These are phyloP conservation scores for Synanthedon andrenaeformis DNA, from an alignment of 2,888 invertebrate genomes.

Conservation along the genomic window DNA sequence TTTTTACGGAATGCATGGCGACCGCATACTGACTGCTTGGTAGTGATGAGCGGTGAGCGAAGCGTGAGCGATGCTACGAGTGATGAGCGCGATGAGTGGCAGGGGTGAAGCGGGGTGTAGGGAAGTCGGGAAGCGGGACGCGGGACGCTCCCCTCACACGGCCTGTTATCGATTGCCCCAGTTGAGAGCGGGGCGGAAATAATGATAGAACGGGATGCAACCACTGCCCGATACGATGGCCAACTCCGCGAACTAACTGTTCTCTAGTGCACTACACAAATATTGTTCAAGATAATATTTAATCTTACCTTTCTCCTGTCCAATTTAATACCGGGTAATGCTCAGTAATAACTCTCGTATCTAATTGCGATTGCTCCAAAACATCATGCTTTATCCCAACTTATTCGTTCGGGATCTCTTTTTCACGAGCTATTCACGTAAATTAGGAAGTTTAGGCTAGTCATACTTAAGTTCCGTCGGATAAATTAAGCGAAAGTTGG, in stretches of 20 bases:
- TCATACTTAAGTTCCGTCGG: conserved; percentile 26
- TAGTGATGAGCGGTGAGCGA: conserved; percentile 19
- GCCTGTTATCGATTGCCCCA: conserved; percentile 74
- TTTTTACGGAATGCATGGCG: background rate
- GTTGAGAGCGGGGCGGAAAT: conserved; percentile 71
- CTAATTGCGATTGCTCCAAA: too few relatives aligned
- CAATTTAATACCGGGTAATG: conserved; percentile 26
- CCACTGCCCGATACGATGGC: conserved; percentile 60
- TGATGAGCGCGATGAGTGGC: conserved; percentile 50
- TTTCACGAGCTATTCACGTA: background rate
- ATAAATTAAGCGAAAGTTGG: conserved; percentile 52
- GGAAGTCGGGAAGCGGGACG: conserved; percentile 17
- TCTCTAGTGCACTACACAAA: conserved; percentile 53
- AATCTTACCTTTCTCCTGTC: conserved; percentile 42
- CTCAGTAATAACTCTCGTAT: conserved; percentile 7
- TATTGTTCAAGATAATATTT: conserved; percentile 57
- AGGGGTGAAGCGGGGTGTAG: conserved; percentile 28
- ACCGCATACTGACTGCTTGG: background rate
- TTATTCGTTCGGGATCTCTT: too few relatives aligned
- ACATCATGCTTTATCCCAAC: too few relatives aligned
- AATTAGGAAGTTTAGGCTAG: conserved; percentile 5
- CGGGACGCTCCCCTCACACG: conserved; percentile 25
- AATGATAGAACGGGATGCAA: conserved; percentile 69
- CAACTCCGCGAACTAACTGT: conserved; percentile 50
- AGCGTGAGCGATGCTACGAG: conserved; percentile 62